Evolutionary conservation across 2,797 vertebrate genomes (phyloP).

Genomic region (Poliocrania exsul): DNA sequence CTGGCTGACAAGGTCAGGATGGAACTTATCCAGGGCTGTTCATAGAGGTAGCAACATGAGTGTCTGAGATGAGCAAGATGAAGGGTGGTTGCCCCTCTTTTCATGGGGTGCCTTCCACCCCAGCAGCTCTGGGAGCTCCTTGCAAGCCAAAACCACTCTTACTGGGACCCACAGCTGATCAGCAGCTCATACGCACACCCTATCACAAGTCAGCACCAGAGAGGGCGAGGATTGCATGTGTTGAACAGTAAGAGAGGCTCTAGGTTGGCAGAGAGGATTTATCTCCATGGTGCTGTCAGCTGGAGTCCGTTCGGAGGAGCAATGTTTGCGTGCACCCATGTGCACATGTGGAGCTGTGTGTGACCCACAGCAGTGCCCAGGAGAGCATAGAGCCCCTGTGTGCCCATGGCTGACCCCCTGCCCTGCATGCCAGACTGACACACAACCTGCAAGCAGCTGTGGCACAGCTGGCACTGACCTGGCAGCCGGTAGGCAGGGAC

Average conservation of each 20-base stretch:
- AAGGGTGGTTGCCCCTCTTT: neutral
- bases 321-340: accelerated
- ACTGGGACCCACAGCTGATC: accelerated
- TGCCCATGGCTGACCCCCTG: neutral
- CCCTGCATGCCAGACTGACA: neutral
- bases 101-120: neutral
- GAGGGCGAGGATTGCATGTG: neutral
- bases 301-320: neutral
- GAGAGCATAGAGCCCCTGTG: neutral
- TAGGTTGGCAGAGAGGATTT: neutral
- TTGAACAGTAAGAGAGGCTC: neutral
- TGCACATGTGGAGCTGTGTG: accelerated
- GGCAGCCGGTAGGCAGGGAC: neutral
- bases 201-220: neutral
- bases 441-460: neutral
- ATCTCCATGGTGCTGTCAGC: neutral
- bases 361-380: neutral
- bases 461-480: neutral
- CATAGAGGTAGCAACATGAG: accelerated
- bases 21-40: neutral
- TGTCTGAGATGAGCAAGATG: neutral
- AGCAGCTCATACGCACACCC: neutral
- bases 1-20: neutral
- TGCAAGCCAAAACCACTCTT: accelerated
- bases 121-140: neutral